A percentile compares a stretch with the other conserved stretches of the same genome.
phyloP scores from a whole-genome alignment of 1,140 invertebrate genomes.

The Hetaerina americana region DNA sequence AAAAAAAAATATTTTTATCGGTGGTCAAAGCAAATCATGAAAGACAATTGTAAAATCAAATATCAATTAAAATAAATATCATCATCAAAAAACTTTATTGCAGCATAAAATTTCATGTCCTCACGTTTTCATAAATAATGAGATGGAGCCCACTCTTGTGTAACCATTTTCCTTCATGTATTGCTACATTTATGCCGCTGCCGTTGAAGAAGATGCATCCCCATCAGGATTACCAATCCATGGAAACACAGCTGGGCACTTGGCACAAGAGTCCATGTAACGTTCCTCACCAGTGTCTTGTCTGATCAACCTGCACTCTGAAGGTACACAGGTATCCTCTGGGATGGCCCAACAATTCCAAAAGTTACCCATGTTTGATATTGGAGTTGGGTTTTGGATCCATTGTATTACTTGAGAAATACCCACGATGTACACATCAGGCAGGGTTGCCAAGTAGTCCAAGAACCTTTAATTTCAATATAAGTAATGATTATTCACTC shows the following conservation, averaged over 20 bases:
- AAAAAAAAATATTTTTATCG: too few relatives aligned
- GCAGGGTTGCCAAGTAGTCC: slow-evolving; percentile 29
- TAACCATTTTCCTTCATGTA: too few relatives aligned
- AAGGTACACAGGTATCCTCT: slow-evolving; percentile 7
- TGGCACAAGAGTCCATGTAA: slow-evolving; percentile 22
- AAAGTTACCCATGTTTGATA: slow-evolving; percentile 26
- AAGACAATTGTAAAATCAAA: too few relatives aligned
- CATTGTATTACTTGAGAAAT: slow-evolving; percentile 39
- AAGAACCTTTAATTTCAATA: slow-evolving; percentile 22
- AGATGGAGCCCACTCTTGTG: too few relatives aligned
- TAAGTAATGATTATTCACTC: neutral
- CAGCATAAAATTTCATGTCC: too few relatives aligned
- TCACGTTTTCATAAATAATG: too few relatives aligned
- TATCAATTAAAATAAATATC: too few relatives aligned
- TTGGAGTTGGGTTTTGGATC: slow-evolving; percentile 38
- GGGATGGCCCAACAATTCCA: slow-evolving; percentile 21
- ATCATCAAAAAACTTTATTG: too few relatives aligned
- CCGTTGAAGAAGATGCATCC: too few relatives aligned
- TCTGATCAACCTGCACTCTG: slow-evolving; percentile 20
- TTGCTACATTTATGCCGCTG: too few relatives aligned
- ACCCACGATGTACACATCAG: slow-evolving; percentile 36
- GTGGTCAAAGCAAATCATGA: too few relatives aligned
- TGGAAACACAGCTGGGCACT: slow-evolving; percentile 25
- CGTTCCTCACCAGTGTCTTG: slow-evolving; percentile 18
- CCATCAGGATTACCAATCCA: slow-evolving; percentile 26